Percentiles rank a stretch among this genome's conserved stretches.
Evolutionary conservation across 2,797 vertebrate genomes (phyloP).

Genomic region (Mus minutoides): DNA sequence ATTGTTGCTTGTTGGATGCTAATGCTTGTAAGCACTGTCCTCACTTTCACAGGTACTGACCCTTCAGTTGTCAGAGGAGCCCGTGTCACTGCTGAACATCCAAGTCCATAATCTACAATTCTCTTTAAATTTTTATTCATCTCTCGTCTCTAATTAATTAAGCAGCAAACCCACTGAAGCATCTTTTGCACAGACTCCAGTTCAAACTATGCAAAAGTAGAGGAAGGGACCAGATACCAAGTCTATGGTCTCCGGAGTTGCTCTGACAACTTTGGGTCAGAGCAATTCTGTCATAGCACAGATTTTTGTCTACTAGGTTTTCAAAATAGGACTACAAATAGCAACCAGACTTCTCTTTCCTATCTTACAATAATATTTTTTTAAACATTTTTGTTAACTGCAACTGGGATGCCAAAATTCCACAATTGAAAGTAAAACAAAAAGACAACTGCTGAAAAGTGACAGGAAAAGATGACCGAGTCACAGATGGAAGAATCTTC

Average conservation of each 20-base stretch:
- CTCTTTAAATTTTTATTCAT: slow-evolving; percentile 76
- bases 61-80: slow-evolving; percentile 90
- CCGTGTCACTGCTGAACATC: slow-evolving; percentile 87
- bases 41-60: slow-evolving; percentile 92
- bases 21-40: slow-evolving; percentile 91
- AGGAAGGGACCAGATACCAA: slow-evolving; percentile 17
- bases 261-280: background rate
- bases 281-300: background rate
- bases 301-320: background rate
- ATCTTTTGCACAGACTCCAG: slow-evolving; percentile 63
- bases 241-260: background rate
- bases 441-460: background rate
- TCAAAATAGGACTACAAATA: background rate
- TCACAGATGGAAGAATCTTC: background rate
- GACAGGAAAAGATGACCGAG: background rate
- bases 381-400: background rate
- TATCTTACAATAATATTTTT: background rate
- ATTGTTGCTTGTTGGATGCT: slow-evolving; percentile 91
- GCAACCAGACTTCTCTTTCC: background rate
- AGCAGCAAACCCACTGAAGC: slow-evolving; percentile 67
- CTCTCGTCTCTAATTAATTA: slow-evolving; percentile 77
- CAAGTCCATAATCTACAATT: slow-evolving; percentile 70
- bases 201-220: slow-evolving; percentile 64
- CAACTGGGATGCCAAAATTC: background rate
- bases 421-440: slow-evolving; percentile 26